These are phyloP conservation scores for Lepeophtheirus salmonis DNA, from an alignment of 1,140 invertebrate genomes.

Conservation along the genomic window DNA sequence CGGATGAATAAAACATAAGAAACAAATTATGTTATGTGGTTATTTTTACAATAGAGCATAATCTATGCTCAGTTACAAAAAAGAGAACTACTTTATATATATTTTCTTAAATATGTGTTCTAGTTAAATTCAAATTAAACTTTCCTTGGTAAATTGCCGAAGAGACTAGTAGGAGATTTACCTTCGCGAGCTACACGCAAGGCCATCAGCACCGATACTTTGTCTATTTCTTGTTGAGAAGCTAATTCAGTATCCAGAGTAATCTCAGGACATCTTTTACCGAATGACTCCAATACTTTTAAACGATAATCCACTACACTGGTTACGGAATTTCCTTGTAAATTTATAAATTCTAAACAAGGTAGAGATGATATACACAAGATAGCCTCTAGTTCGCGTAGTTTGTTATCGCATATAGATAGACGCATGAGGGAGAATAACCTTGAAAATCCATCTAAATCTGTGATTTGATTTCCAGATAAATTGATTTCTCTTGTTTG, in stretches of 20 bases:
- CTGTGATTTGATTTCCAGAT: background rate
- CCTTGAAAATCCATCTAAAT: background rate
- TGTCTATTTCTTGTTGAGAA: constrained; percentile 17
- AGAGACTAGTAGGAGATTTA: constrained; percentile 8
- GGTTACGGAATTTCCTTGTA: constrained; percentile 10
- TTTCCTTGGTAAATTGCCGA: constrained; percentile 13
- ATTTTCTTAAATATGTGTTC: no score
- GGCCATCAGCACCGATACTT: constrained; percentile 16
- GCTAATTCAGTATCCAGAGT: constrained; percentile 11
- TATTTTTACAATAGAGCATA: background rate
- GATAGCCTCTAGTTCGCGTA: constrained; percentile 10
- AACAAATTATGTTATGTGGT: background rate
- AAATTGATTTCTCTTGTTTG: constrained; percentile 9
- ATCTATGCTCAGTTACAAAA: no score
- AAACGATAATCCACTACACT: constrained; percentile 14
- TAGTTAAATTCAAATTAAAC: background rate
- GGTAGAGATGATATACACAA: constrained; percentile 1
- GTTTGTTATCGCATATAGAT: constrained; percentile 1
- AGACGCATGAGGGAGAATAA: constrained; percentile 14
- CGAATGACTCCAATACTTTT: constrained; percentile 13
- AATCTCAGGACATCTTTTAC: constrained; percentile 14
- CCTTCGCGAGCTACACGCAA: constrained; percentile 12
- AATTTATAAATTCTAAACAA: constrained; percentile 9
- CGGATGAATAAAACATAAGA: background rate
- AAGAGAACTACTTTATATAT: no score